Conservation (phyloP, 2,113 vertebrate species). For the Galbula dea region DNA sequence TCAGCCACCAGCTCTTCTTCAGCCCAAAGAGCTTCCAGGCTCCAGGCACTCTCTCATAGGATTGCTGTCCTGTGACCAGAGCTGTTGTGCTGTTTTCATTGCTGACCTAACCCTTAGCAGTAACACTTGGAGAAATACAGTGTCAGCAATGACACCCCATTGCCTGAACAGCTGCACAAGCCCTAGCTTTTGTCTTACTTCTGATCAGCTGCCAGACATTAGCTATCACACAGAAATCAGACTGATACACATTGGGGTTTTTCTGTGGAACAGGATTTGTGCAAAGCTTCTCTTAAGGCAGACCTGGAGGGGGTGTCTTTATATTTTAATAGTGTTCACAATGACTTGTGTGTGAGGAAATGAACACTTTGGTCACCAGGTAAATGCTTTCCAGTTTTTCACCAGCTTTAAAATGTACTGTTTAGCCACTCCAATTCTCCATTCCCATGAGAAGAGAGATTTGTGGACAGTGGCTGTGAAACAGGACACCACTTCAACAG, state of each 20-base stretch:
- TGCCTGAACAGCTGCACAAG: not conserved
- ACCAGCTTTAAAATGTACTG: not conserved
- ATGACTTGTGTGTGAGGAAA: not conserved
- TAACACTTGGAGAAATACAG: accelerated
- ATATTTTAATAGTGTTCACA: not conserved
- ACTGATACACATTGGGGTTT: not conserved
- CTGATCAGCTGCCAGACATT: not conserved
- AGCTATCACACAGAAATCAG: not conserved
- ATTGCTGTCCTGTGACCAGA: not conserved
- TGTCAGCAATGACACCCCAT: accelerated
- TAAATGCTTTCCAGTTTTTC: not conserved
- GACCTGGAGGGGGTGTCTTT: not conserved
- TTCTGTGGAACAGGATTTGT: not conserved
- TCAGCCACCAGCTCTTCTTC: not conserved
- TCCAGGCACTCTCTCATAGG: not conserved
- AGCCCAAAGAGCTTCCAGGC: not conserved
- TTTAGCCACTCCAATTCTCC: not conserved
- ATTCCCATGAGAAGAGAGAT: no score
- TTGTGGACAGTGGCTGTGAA: no score
- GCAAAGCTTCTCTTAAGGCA: not conserved
- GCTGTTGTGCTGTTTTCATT: not conserved
- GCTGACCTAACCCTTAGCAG: not conserved
- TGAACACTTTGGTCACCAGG: not conserved
- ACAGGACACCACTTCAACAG: constrained; percentile 66
- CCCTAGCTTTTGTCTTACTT: not conserved